Evolutionary conservation across 2,113 vertebrate genomes (phyloP).

Genomic region (Trichechus manatus): DNA sequence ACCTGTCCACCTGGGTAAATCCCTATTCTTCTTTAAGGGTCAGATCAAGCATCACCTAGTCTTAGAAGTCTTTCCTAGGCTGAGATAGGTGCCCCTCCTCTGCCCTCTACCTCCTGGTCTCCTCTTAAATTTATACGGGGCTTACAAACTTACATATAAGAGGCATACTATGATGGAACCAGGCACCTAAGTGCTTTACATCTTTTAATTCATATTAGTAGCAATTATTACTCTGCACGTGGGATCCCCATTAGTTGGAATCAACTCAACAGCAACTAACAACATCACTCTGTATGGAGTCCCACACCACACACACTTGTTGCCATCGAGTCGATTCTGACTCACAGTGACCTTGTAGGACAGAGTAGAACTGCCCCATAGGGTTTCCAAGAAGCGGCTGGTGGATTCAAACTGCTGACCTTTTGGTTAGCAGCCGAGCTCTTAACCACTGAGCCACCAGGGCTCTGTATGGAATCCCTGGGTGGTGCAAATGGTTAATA

Average conservation of each 20-base stretch:
- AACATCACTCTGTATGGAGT: too few relatives aligned
- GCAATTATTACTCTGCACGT: not conserved
- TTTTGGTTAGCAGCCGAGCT: too few relatives aligned
- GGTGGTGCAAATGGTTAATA: too few relatives aligned
- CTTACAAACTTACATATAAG: not conserved
- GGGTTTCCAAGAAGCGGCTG: too few relatives aligned
- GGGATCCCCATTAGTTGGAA: not conserved
- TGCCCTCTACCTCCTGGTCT: not conserved
- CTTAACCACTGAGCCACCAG: too few relatives aligned
- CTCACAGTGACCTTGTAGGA: too few relatives aligned
- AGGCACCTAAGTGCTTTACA: not conserved
- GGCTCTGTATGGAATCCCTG: too few relatives aligned
- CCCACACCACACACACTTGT: too few relatives aligned
- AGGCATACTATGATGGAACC: not conserved
- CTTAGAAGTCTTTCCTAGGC: slow-evolving; percentile 1
- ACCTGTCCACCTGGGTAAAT: not conserved
- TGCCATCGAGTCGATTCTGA: too few relatives aligned
- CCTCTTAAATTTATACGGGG: not conserved
- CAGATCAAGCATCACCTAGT: not conserved
- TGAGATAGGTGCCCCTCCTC: not conserved
- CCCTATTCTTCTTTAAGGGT: not conserved
- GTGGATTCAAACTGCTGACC: too few relatives aligned
- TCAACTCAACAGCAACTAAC: not conserved
- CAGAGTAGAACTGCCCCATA: too few relatives aligned
- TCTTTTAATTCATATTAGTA: not conserved